These are phyloP conservation scores for Seira sanloemensis DNA, from an alignment of 2,888 invertebrate species.

Conservation along the genomic window DNA sequence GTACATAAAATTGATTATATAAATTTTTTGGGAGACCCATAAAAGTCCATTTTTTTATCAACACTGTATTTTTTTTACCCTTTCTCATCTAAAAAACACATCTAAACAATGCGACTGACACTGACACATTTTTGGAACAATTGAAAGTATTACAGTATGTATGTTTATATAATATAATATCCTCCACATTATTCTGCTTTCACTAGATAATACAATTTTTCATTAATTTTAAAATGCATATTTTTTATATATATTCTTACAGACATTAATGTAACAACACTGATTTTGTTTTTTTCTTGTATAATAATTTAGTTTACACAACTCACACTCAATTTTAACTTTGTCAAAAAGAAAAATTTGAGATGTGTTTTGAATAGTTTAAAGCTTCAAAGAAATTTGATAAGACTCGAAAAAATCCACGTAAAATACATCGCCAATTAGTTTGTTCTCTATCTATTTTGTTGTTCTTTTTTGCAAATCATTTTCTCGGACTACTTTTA, in stretches of 20 bases:
- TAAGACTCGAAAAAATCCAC: too few relatives aligned
- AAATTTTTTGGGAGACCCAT: constrained; percentile 1
- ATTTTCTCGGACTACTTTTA: too few relatives aligned
- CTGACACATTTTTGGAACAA: constrained; percentile 4
- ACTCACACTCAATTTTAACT: too few relatives aligned
- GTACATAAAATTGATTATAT: neutral
- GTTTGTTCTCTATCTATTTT: too few relatives aligned
- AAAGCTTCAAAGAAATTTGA: constrained; percentile 4
- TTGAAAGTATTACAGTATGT: neutral
- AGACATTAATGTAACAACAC: constrained; percentile 1
- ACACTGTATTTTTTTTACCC: neutral
- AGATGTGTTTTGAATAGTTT: too few relatives aligned
- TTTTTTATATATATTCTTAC: neutral
- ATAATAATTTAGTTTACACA: too few relatives aligned
- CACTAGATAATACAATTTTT: neutral
- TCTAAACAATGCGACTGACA: constrained; percentile 4
- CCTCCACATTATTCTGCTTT: too few relatives aligned
- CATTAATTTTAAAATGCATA: constrained; percentile 4
- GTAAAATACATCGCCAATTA: too few relatives aligned
- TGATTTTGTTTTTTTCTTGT: too few relatives aligned
- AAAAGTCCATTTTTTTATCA: neutral
- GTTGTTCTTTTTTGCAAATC: too few relatives aligned
- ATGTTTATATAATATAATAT: neutral
- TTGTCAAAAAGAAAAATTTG: too few relatives aligned
- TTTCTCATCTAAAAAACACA: neutral